Conservation (phyloP, 2,113 vertebrate genomes). For the Theristicus caerulescens region DNA sequence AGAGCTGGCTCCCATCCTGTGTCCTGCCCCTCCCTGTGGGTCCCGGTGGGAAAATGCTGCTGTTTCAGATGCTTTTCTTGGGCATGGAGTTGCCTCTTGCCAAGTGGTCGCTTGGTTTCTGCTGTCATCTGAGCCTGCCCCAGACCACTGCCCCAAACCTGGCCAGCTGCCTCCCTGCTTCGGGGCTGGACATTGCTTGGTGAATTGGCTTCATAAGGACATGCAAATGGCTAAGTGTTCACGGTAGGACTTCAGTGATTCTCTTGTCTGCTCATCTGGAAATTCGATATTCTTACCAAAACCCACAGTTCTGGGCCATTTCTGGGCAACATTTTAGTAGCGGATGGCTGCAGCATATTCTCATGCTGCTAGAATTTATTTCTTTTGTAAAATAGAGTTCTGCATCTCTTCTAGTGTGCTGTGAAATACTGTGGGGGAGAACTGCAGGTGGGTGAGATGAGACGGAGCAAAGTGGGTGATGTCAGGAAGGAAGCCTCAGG, state of each 20-base stretch:
- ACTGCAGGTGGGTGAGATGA: not conserved
- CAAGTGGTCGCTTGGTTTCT: not conserved
- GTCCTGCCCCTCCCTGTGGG: no score
- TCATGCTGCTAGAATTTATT: not conserved
- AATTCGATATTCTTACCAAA: not conserved
- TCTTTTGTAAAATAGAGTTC: not conserved
- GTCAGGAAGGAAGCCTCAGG: not conserved
- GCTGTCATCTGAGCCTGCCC: not conserved
- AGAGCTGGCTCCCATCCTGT: not conserved
- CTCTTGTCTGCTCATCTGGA: not conserved
- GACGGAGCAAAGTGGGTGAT: rapidly evolving
- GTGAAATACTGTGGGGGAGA: not conserved
- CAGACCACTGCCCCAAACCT: not conserved
- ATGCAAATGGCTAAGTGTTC: not conserved
- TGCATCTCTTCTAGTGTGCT: not conserved
- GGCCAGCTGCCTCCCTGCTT: not conserved
- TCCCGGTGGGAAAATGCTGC: rapidly evolving
- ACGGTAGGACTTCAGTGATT: not conserved
- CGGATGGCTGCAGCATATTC: not conserved
- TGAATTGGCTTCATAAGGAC: not conserved
- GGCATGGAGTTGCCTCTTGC: not conserved
- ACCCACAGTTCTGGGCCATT: not conserved
- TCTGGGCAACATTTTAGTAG: not conserved
- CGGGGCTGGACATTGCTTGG: rapidly evolving
- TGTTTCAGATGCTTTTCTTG: not conserved